Conservation (phyloP, 2,113 vertebrate species). For the Ailurus styani region DNA sequence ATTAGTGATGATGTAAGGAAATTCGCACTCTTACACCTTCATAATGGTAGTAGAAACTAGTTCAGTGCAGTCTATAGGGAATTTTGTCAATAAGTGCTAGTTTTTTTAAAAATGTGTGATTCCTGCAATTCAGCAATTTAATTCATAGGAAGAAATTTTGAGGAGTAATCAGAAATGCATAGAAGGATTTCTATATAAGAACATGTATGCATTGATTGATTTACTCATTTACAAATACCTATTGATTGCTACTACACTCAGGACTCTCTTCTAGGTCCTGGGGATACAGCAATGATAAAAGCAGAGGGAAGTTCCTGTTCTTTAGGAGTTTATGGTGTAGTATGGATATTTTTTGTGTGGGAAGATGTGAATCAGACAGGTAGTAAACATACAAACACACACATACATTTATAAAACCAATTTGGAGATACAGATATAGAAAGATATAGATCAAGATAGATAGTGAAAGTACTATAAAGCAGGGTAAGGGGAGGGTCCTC, state of each 20-base stretch:
- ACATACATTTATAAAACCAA: neutral
- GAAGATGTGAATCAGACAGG: neutral
- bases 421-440: neutral
- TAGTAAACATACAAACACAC: neutral
- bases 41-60: neutral
- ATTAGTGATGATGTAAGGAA: neutral
- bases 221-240: neutral
- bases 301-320: neutral
- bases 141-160: neutral
- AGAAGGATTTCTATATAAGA: neutral
- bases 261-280: neutral
- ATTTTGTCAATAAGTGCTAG: neutral
- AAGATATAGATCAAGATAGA: neutral
- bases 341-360: neutral
- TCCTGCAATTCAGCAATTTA: neutral
- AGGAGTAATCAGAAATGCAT: slow-evolving; percentile 15
- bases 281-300: neutral
- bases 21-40: neutral
- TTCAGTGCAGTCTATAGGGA: neutral
- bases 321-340: neutral
- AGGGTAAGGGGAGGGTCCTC: neutral
- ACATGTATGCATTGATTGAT: neutral
- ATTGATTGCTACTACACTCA: neutral
- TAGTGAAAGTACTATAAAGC: neutral
- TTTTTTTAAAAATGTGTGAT: neutral